phyloP scores from a whole-genome alignment of 2,888 invertebrate genomes.

The Euzetes globulus region DNA sequence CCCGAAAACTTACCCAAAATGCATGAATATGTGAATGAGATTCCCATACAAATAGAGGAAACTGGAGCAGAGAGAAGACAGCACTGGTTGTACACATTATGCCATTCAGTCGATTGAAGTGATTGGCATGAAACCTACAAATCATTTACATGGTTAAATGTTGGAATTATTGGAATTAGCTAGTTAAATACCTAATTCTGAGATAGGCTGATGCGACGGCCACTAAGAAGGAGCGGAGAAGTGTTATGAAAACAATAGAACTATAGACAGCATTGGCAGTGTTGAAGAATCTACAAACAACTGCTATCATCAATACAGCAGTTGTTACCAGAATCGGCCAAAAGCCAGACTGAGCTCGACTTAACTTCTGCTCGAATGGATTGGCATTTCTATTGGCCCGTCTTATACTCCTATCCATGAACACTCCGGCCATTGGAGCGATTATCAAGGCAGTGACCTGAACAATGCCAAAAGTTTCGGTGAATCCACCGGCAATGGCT shows the following conservation, averaged over 20 bases:
- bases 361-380: conserved; percentile 13
- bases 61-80: conserved; percentile 44
- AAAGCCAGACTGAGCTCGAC: conserved; percentile 37
- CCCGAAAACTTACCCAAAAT: conserved; percentile 34
- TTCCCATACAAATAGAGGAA: conserved; percentile 44
- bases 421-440: conserved; percentile 40
- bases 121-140: conserved; percentile 44
- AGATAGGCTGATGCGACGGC: conserved; percentile 45
- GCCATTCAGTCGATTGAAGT: conserved; percentile 45
- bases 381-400: conserved; percentile 37
- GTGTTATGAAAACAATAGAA: conserved; percentile 44
- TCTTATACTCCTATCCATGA: conserved; percentile 39
- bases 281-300: conserved; percentile 48
- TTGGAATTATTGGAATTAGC: background rate
- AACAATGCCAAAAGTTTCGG: conserved; percentile 39
- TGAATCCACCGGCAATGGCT: conserved; percentile 17
- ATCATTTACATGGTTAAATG: background rate
- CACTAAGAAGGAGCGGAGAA: conserved; percentile 44
- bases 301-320: conserved; percentile 34
- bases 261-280: conserved; percentile 42
- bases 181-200: conserved; percentile 44
- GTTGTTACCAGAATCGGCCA: conserved; percentile 41
- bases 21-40: conserved; percentile 36
- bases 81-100: conserved; percentile 45
- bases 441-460: conserved; percentile 39